Conservation (phyloP, 64 coral and sea anemone species). For the Porites australiensis region DNA sequence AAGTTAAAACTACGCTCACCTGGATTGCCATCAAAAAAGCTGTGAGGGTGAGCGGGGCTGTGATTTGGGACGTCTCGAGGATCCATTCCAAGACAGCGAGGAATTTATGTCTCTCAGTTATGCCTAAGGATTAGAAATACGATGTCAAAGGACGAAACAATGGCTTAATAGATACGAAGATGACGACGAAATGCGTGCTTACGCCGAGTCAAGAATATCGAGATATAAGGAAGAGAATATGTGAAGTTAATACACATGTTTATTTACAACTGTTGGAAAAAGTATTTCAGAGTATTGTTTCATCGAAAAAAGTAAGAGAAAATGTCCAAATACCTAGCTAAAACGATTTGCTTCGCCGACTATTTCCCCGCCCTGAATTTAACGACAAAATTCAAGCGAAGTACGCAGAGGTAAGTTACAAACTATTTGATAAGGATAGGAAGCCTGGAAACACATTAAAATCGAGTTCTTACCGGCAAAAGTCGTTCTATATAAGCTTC, state of each 20-base stretch:
- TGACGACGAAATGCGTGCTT: constrained; percentile 89
- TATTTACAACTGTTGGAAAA: constrained; percentile 94
- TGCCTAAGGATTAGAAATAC: constrained; percentile 95
- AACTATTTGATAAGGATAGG: constrained; percentile 97
- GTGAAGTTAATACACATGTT: constrained; percentile 92
- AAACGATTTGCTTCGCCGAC: constrained; percentile 67
- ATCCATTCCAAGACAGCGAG: constrained; percentile 79
- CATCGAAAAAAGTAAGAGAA: constrained; percentile 45
- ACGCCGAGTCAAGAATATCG: constrained; percentile 84
- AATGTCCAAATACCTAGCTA: constrained; percentile 25
- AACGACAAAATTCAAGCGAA: constrained; percentile 90
- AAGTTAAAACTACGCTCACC: constrained; percentile 90
- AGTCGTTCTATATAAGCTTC: constrained; percentile 72
- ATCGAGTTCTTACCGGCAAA: constrained; percentile 96
- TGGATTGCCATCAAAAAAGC: constrained; percentile 95
- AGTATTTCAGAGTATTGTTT: constrained; percentile 78
- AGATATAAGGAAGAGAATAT: constrained; percentile 77
- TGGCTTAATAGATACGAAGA: constrained; percentile 86
- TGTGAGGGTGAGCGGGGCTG: constrained; percentile 95
- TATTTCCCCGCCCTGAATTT: constrained; percentile 96
- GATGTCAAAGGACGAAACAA: constrained; percentile 95
- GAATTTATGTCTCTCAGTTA: constrained; percentile 73
- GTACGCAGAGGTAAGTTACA: constrained; percentile 97
- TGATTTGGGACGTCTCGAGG: constrained; percentile 92
- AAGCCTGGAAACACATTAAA: constrained; percentile 93